These are phyloP conservation scores for Andrena bicolor DNA, from an alignment of 2,888 invertebrate species.

Conservation along the genomic window DNA sequence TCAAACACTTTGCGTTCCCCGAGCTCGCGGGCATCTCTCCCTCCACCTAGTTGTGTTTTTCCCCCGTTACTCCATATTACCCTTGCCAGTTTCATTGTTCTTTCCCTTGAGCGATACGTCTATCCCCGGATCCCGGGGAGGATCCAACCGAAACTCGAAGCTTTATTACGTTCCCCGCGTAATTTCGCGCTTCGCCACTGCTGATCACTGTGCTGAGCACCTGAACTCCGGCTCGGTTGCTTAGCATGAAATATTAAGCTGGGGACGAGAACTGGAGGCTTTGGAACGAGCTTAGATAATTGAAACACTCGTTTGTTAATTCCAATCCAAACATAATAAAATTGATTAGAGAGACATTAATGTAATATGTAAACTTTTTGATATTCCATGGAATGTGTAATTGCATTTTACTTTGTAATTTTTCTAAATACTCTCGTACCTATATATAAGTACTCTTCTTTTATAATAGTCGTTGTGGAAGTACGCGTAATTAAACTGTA, in stretches of 20 bases:
- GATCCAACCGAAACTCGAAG: constrained; percentile 33
- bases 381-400: too few species aligned
- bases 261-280: not conserved
- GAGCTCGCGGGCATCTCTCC: constrained; percentile 13
- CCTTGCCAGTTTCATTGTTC: constrained; percentile 66
- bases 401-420: too few species aligned
- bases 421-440: too few species aligned
- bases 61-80: constrained; percentile 64
- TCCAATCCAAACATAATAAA: too few species aligned
- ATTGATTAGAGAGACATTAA: too few species aligned
- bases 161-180: constrained; percentile 57
- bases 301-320: too few species aligned
- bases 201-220: constrained; percentile 19
- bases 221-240: constrained; percentile 8
- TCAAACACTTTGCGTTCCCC: constrained; percentile 48
- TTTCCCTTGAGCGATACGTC: constrained; percentile 34
- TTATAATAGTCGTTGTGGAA: too few species aligned
- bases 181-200: constrained; percentile 39
- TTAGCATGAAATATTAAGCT: constrained; percentile 1
- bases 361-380: too few species aligned
- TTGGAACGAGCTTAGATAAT: too few species aligned
- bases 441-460: too few species aligned
- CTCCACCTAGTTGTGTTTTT: constrained; percentile 38
- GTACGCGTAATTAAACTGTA: too few species aligned
- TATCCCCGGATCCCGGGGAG: constrained; percentile 28